phyloP scores from a whole-genome alignment of 2,888 invertebrate genomes.

The Lasioglossum leucozonium region DNA sequence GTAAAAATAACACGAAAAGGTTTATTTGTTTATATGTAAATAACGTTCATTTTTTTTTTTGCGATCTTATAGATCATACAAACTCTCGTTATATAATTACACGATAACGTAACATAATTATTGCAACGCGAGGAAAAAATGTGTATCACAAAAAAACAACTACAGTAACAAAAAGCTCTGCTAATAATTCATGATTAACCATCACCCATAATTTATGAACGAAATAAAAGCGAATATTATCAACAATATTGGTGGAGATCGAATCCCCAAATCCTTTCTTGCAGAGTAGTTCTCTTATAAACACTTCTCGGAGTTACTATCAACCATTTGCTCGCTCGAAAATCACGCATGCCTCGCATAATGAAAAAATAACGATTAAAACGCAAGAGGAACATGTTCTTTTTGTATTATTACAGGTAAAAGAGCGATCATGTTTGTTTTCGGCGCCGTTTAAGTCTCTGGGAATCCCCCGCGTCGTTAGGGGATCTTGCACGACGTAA shows the following conservation, averaged over 20 bases:
- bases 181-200: slow-evolving; percentile 18
- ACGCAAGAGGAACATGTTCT: slow-evolving; percentile 43
- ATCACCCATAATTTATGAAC: slow-evolving; percentile 25
- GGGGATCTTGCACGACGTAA: background rate
- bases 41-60: slow-evolving; percentile 1
- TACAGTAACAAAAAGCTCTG: background rate
- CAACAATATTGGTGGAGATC: slow-evolving; percentile 13
- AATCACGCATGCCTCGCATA: slow-evolving; percentile 37
- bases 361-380: slow-evolving; percentile 27
- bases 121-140: background rate
- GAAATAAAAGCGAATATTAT: slow-evolving; percentile 11
- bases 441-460: background rate
- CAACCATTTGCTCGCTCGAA: background rate
- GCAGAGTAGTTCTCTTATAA: slow-evolving; percentile 11
- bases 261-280: background rate
- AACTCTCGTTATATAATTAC: background rate
- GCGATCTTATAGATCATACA: slow-evolving; percentile 9
- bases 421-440: background rate
- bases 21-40: slow-evolving; percentile 15
- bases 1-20: slow-evolving; percentile 30
- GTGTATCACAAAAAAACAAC: slow-evolving; percentile 3
- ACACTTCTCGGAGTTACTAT: background rate
- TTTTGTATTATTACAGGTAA: slow-evolving; percentile 26
- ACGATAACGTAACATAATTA: slow-evolving; percentile 1
- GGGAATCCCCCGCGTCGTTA: background rate